Base-by-base conservation (phyloP, 2,888 invertebrate genomes). In the Acanthacorydalis orientalis region DNA sequence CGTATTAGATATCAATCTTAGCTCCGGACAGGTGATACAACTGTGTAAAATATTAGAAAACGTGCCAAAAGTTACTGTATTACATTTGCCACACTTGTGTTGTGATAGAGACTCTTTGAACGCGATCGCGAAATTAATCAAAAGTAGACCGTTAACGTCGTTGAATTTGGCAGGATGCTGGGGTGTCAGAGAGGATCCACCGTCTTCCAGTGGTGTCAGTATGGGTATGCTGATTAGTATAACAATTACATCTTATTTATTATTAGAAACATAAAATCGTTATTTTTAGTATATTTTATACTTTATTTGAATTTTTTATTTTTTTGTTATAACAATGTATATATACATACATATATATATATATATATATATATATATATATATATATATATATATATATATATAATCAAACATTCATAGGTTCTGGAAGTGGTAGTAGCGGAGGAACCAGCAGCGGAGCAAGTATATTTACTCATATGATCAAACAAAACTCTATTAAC, bases 31-130 rank as follows among this genome's bases (percentile, higher is more conserved):
- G 61, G 64, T 74, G 50, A 65, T 68, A 40, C 69, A 72, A 53
- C 62, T 74, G 49, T 72, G 72, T 56, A 58, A 61, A 4, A 67
- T 68, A 9, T 62, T 73, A 32, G 67, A 70, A 52, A 63, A 64
- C 51, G 71, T 70, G 55, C 63, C 68, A 43, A 67, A 68, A 55
- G 65, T 73, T 39, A 67, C 70, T 49, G 64, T 72, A 37, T 57
- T 74, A 48, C 71, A 72, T 51, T 61, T 74, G 52, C 72, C 73
- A 9, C 74, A 73, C 60, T 61, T 74, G 48, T 67, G 72, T 48
- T 72, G 72, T 53, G 73, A 72, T 50, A 64, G 69, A 46, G 69
- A 72, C 49, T 72, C 72, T 6, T 64, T 73, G 11, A 64, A 66
- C 46, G 68, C 72, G 10, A 62, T 73, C 34, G 68, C 73, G 2